Percentiles rank a stretch among this genome's conserved stretches.
Conservation (phyloP, 2,888 invertebrate genomes). For the Cephus nigrinus region DNA sequence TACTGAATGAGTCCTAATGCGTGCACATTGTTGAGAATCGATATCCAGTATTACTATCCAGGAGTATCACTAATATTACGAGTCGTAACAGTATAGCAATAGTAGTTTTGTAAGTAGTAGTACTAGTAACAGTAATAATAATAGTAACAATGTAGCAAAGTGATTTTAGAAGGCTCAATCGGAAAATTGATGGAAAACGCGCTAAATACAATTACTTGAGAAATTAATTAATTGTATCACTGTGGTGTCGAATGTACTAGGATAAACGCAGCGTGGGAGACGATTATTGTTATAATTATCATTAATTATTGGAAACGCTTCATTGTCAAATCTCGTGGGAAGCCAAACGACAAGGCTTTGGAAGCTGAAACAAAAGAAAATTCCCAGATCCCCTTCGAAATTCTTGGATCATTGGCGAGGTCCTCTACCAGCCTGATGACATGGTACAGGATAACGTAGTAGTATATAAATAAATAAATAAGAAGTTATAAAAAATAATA, state of each 20-base stretch:
- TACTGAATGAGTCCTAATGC: neutral
- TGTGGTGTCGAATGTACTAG: neutral
- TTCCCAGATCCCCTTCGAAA: constrained; percentile 43
- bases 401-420: constrained; percentile 4
- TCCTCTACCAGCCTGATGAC: neutral
- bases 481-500: neutral
- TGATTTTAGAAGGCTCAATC: neutral
- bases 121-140: neutral
- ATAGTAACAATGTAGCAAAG: neutral
- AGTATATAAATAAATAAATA: neutral
- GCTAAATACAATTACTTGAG: neutral
- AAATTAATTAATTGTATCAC: neutral
- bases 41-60: neutral
- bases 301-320: neutral
- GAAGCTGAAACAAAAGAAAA: constrained; percentile 49
- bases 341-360: neutral
- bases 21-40: neutral
- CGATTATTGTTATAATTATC: neutral
- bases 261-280: neutral
- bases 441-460: neutral
- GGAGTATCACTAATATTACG: neutral
- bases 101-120: neutral
- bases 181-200: neutral
- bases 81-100: neutral
- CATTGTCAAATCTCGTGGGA: neutral